Evolutionary conservation across 2,797 vertebrate species (phyloP), one percentile per base, ranked within the genome.

Genomic region (Phrynocephalus vlangalii): DNA sequence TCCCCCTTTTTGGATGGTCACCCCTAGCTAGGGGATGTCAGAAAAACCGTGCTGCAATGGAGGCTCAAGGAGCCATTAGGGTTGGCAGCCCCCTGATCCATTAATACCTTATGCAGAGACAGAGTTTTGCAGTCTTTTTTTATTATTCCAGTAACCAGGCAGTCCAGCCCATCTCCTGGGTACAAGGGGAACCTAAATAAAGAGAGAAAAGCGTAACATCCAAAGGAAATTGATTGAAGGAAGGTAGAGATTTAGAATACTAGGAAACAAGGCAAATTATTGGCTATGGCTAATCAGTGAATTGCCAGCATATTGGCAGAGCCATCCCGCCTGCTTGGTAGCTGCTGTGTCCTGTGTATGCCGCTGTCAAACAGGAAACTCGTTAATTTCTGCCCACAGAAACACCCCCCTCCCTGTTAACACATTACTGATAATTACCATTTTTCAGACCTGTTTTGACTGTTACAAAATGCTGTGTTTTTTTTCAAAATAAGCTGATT

Each of bases 401-500:
- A 86, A 93, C 82, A 87, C 90, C 90, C 16, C 56, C 1, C 95
- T 95, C 93, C 92, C 89, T 87, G 87, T 91, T 96, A 95, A 96
- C 72, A 16, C 9, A 0, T 95, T 96, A 94, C 94, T 95, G 96
- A 95, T 96, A 96, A 97, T 97, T 96, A 96, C 96, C 94, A 94
- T 96, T 97, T 97, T 96, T 91, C 94, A 95, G 92, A 96, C 96
- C 94, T 96, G 93, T 97, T 97, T 96, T 97, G 95, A 96, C 96
- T 96, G 95, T 96, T 96, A 96, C 96, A 95, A 97, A 97, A 96
- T 95, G 93, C 94, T 93, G 86, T 67, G 38, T 44, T 44, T 77
- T 92, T 91, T 73, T 93, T 95, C 96, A 91, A 96, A 96, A 96
- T 97, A 97, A 97, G 97, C 96, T 98, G 97, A 98, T 99, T 98